A percentile compares a stretch with the other conserved stretches of the same genome.
phyloP scores from a whole-genome alignment of 2,113 vertebrate genomes.

The Cepphus grylle region DNA sequence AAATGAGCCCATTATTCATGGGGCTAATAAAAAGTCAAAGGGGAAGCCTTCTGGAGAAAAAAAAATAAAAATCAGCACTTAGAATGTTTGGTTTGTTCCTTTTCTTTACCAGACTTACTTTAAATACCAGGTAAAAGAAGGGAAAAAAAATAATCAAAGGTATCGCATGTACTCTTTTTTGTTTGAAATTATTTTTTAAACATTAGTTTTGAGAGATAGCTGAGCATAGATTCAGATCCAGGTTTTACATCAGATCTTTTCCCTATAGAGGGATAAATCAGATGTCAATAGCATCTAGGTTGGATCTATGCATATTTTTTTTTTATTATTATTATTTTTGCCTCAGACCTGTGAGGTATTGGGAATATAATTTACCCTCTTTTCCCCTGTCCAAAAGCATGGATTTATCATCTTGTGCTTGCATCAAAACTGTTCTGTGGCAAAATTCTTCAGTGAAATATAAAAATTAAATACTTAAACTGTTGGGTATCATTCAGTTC shows the following conservation, averaged over 20 bases:
- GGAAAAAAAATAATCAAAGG: background rate
- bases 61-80: background rate
- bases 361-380: background rate
- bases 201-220: background rate
- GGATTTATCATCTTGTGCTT: background rate
- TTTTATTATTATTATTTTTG: background rate
- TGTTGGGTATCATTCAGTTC: background rate
- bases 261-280: background rate
- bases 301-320: background rate
- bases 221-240: background rate
- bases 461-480: background rate
- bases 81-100: background rate
- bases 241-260: background rate
- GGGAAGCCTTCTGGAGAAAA: background rate
- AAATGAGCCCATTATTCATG: constrained; percentile 47
- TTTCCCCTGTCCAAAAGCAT: background rate
- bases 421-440: background rate
- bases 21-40: constrained; percentile 52
- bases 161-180: background rate
- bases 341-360: background rate
- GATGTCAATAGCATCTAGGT: background rate
- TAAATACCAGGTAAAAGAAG: background rate
- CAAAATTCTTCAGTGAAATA: background rate
- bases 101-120: background rate
- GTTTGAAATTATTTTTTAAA: background rate